A percentile compares a stretch with the other conserved stretches of the same genome.
Conservation (phyloP, 2,888 invertebrate genomes). For the Euphydryas editha region DNA sequence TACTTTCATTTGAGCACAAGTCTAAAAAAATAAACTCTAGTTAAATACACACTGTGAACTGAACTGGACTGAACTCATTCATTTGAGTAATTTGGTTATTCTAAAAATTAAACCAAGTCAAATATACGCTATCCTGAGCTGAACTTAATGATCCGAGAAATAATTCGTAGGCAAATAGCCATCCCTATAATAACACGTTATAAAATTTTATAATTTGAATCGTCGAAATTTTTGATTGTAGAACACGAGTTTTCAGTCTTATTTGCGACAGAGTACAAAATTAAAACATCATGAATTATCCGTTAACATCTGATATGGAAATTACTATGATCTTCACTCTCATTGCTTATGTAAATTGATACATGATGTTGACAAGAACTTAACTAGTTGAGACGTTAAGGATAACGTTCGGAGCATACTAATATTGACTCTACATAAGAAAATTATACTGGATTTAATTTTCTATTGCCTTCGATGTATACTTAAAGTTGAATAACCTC, state of each 20-base stretch:
- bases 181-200: too few relatives aligned
- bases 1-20: too few relatives aligned
- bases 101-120: too few relatives aligned
- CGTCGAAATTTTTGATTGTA: too few relatives aligned
- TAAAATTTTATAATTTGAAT: too few relatives aligned
- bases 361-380: slow-evolving; percentile 30
- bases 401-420: slow-evolving; percentile 10
- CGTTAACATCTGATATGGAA: slow-evolving; percentile 27
- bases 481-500: background rate
- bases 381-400: slow-evolving; percentile 30
- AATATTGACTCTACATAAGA: background rate
- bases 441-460: slow-evolving; percentile 1
- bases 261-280: background rate
- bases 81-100: too few relatives aligned
- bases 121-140: too few relatives aligned
- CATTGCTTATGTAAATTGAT: slow-evolving; percentile 32
- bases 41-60: too few relatives aligned
- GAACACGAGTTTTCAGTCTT: background rate
- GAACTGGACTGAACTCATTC: too few relatives aligned
- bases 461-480: background rate
- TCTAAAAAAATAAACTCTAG: too few relatives aligned
- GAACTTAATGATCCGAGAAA: too few relatives aligned
- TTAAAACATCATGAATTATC: slow-evolving; percentile 2
- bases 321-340: slow-evolving; percentile 28
- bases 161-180: too few relatives aligned